Base-by-base conservation (phyloP, 2,113 vertebrate species). In the Gymnogyps californianus region DNA sequence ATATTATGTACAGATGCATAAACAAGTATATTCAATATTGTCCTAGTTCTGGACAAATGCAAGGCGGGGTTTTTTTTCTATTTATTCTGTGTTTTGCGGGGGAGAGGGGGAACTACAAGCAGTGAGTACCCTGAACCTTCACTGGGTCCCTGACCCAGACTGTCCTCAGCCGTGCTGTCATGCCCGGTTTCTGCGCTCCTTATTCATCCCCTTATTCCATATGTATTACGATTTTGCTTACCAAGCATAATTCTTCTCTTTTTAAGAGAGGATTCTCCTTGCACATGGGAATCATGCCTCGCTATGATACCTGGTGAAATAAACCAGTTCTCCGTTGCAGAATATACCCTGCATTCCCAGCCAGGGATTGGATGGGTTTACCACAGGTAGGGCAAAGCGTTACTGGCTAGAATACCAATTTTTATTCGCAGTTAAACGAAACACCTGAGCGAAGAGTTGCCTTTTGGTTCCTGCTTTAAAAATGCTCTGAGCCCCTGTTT, bases 61-160 rank as follows among this genome's bases (percentile, higher is more conserved):
- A 46, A n/a, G 8, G 7, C 31, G 11, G 11, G 16, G 32, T 36
- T 38, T 74, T 34, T 34, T 61, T 52, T 7, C 6, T 70, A 3
- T 92, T 59, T 88, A 29, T 76, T 89, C 28, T 80, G 10, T 7
- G 0, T 81, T 71, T 65, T 16, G 19, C 1, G 9, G 11, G 3
- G 3, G 18, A 1, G 2, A 9, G 2, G 6, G 4, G 2, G 13
- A 49, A 26, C 20, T n/a, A 20, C 7, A 24, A 54, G 11, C 31
- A 54, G 21, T 29, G 52, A 69, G 38, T 84, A 55, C 15, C 15
- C n/a, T 91, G 32, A 66, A 59, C 46, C 9, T 82, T 16, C 29
- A 20, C 11, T 55, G 20, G 2, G 32, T 61, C 26, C 47, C 70
- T n/a, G 26, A 42, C 42, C 10, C 21, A 13, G 10, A 14, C 25